Evolutionary conservation across 2,113 vertebrate species (phyloP), one percentile per base, ranked within the genome.

Genomic region (Cryptoleucopteryx plumbea): DNA sequence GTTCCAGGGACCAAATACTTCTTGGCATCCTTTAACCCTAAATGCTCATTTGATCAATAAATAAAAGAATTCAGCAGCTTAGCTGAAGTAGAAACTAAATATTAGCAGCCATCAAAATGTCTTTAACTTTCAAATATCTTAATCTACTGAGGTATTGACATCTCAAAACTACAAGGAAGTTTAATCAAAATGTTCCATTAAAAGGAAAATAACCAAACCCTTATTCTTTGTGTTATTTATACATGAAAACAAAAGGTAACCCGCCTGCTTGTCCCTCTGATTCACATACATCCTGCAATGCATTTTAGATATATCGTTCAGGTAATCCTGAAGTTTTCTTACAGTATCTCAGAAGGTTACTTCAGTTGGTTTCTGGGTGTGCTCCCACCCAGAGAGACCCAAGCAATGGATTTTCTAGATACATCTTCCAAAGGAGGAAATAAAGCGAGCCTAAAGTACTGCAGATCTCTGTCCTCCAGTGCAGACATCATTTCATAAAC

Each of bases 401-500:
- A 63, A 18, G 27, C 13, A 40, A 59, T 23, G 36, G 32, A 38
- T 77, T 58, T 80, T 56, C 13, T 42, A 63, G 42, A 62, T 21
- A 17, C 9, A 75, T 20, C 36, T 67, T 90, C 82, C 36, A 79
- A 88, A 92, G 65, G 65, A 80, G 74, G 72, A 96, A 97, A 97
- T 78, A 72, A 97, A 96, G 36, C 97, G 65, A 94, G 71, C 70
- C 29, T 88, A 61, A 89, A 6, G 20, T 71, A 65, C 29, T 25
- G 38, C 25, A 80, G 48, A 70, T 70, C n/a, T 94, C 65, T 83
- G 38, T 93, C 38, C 88, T 91, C 53, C 85, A 89, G 61, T 9
- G 10, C 91, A 97, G 84, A 95, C 81, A 73, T 85, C 65, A 92
- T 88, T 97, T 97, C 74, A 79, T 77, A 97, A 97, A 97, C 56